Evolutionary conservation across 2,113 vertebrate species (phyloP).

Genomic region (Callaeas wilsoni): DNA sequence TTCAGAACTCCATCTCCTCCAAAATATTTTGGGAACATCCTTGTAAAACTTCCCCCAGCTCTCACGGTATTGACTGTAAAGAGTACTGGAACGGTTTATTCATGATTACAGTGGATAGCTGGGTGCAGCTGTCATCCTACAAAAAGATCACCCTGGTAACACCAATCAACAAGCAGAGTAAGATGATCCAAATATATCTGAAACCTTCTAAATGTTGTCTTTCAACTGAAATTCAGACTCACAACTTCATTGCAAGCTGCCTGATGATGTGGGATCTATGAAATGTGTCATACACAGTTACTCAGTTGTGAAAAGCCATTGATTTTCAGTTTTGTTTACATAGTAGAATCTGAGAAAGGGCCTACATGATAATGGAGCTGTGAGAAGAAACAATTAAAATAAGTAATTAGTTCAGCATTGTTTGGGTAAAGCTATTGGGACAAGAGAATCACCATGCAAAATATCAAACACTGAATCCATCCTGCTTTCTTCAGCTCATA

Average conservation of each 20-base stretch:
- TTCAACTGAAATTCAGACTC: neutral
- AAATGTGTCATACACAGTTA: neutral
- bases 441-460: neutral
- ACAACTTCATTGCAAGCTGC: neutral
- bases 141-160: conserved; percentile 45
- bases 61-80: conserved; percentile 6
- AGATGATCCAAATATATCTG: conserved; percentile 35
- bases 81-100: conserved; percentile 5
- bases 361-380: neutral
- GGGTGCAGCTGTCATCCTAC: conserved; percentile 50
- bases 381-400: neutral
- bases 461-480: neutral
- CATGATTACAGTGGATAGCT: neutral
- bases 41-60: conserved; percentile 21
- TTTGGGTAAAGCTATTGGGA: neutral
- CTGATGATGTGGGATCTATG: neutral
- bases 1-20: neutral
- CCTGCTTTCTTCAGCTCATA: neutral
- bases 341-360: neutral
- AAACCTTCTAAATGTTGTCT: conserved; percentile 29
- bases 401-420: neutral
- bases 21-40: conserved; percentile 50
- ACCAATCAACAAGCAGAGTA: conserved; percentile 51
- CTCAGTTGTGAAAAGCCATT: neutral
- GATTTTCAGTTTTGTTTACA: neutral